Conservation (phyloP, 2,113 vertebrate species). For the Haplochromis burtoni region DNA sequence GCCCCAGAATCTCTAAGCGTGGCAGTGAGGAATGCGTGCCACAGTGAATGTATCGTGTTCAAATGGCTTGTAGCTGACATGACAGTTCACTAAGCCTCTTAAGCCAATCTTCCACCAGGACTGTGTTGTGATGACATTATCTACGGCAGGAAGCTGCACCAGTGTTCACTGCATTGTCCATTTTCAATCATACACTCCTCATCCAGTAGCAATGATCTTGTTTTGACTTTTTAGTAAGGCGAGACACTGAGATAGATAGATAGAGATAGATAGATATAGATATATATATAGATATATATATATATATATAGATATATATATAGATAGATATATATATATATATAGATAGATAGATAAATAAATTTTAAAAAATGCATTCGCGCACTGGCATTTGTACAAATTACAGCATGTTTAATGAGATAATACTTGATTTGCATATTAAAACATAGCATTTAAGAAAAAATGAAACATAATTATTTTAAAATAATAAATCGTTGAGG, state of each 20-base stretch:
- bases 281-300: too few species aligned
- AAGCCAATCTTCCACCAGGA: constrained; percentile 13
- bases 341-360: too few species aligned
- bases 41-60: constrained; percentile 14
- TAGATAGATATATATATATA: too few species aligned
- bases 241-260: not conserved
- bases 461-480: not conserved
- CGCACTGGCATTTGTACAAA: not conserved
- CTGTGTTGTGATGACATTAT: constrained; percentile 26
- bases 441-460: not conserved
- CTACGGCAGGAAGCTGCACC: constrained; percentile 5
- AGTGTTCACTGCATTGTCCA: not conserved
- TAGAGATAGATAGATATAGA: too few species aligned
- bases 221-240: not conserved
- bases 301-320: too few species aligned
- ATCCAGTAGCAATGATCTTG: not conserved
- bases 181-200: not conserved
- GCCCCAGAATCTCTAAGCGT: not conserved
- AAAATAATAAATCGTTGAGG: not conserved
- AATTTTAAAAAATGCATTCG: too few species aligned
- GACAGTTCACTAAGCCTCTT: constrained; percentile 55
- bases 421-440: not conserved
- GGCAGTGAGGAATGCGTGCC: constrained; percentile 1
- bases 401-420: not conserved
- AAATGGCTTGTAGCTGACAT: constrained; percentile 32